These are phyloP conservation scores for Notothenia coriiceps DNA, from an alignment of 2,113 vertebrate species.

Conservation along the genomic window DNA sequence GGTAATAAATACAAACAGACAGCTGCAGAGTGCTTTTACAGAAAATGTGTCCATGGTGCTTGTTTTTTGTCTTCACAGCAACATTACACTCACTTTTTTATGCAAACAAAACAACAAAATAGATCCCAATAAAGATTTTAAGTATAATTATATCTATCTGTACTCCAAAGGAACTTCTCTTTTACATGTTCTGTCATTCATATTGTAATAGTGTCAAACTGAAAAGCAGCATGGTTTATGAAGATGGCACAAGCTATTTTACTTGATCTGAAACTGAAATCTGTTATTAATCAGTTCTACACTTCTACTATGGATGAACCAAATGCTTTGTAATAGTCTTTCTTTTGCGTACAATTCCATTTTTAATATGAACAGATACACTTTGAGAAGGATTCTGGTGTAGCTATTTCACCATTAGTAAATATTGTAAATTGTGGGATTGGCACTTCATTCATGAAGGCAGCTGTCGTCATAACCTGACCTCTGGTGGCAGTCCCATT, in stretches of 20 bases:
- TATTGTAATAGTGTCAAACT: no score
- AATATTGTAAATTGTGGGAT: conserved; percentile 25
- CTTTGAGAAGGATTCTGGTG: not conserved
- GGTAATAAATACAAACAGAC: conserved; percentile 5
- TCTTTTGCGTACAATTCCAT: not conserved
- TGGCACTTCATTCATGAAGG: not conserved
- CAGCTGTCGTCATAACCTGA: conserved; percentile 32
- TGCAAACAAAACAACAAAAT: no score
- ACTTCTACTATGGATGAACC: no score
- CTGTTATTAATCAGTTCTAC: no score
- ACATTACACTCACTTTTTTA: not conserved
- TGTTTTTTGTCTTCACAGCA: not conserved
- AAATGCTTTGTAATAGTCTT: no score
- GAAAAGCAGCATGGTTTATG: no score
- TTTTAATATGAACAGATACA: not conserved
- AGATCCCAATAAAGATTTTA: no score
- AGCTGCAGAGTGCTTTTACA: not conserved
- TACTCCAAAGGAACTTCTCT: no score
- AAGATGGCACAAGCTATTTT: no score
- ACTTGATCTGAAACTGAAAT: no score
- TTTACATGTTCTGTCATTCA: no score
- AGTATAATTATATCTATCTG: no score
- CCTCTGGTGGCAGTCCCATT: conserved; percentile 1
- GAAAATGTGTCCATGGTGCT: not conserved
- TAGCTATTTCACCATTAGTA: conserved; percentile 7